Evolutionary conservation across 2,113 vertebrate species (phyloP), one percentile per base, ranked within the genome.

Genomic region (Sturnus vulgaris): DNA sequence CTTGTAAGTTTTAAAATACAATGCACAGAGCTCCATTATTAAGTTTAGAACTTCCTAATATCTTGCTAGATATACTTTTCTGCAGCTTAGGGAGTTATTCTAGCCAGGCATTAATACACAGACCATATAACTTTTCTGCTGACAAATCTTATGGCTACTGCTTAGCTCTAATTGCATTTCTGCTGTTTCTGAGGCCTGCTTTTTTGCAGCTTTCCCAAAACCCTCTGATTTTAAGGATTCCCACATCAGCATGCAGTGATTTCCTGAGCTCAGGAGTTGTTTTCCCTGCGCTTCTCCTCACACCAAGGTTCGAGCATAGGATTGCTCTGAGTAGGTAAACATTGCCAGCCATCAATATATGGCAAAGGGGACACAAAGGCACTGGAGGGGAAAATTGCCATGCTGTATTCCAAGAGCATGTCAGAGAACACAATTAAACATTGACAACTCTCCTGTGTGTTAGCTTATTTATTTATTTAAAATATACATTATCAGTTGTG

Each of bases 331-430:
- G 86, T 44, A 61, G 47, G 30, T 13, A 55, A 92, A 49, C 46
- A 7, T 71, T 92, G 78, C 40, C 53, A 96, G 72, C 30, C 56
- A 91, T 90, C 61, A 47, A 77, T 96, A 92, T 86, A 87, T 46
- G 39, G 73, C 66, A 94, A 80, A 50, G 27, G 86, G 65, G 56
- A 77, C 75, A 86, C 65, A 55, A 64, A 95, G 95, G 46, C 88
- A 88, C 7, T 87, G 73, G 72, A 78, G 18, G 55, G 77, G 90
- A 96, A 96, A 95, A 97, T 89, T 97, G 49, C 72, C 95, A 93
- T 94, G 49, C 63, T 94, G 7, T 18, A 44, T 66, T 96, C 47
- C 77, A 94, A 81, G 83, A 46, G 56, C 46, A 55, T 8, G 75
- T 72, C 81, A 83, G 60, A 69, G 65, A 95, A 85, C 86, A 90